Conservation (phyloP, 2,797 vertebrate genomes). For the Microtus obscurus region DNA sequence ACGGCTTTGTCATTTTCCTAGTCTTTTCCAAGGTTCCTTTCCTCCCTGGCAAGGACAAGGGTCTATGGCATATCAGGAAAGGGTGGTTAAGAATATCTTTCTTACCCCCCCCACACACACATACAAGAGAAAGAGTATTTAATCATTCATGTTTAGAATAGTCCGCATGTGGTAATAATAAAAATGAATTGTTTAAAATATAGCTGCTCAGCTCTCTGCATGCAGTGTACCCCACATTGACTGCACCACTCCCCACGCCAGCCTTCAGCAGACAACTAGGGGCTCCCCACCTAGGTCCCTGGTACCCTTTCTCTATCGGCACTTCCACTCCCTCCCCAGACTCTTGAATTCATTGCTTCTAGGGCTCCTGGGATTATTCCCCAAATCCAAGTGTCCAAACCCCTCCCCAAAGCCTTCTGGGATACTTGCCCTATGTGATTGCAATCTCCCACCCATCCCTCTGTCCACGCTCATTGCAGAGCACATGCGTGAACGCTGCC, state of each 20-base stretch:
- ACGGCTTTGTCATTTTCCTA: not conserved
- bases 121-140: not conserved
- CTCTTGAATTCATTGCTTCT: not conserved
- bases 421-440: not conserved
- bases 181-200: not conserved
- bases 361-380: not conserved
- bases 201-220: not conserved
- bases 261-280: not conserved
- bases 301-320: not conserved
- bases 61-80: not conserved
- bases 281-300: not conserved
- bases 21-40: not conserved
- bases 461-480: not conserved
- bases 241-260: not conserved
- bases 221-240: not conserved
- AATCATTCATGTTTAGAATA: not conserved
- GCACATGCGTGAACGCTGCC: not conserved
- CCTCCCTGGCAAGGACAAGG: not conserved
- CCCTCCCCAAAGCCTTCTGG: not conserved
- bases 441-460: rapidly evolving
- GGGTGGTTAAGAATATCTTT: not conserved
- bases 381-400: not conserved
- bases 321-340: not conserved
- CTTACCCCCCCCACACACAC: rapidly evolving
- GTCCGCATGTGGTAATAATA: not conserved